Evolutionary conservation across 2,797 vertebrate species (phyloP), one percentile per base, ranked within the genome.

Genomic region (Scleropages formosus): DNA sequence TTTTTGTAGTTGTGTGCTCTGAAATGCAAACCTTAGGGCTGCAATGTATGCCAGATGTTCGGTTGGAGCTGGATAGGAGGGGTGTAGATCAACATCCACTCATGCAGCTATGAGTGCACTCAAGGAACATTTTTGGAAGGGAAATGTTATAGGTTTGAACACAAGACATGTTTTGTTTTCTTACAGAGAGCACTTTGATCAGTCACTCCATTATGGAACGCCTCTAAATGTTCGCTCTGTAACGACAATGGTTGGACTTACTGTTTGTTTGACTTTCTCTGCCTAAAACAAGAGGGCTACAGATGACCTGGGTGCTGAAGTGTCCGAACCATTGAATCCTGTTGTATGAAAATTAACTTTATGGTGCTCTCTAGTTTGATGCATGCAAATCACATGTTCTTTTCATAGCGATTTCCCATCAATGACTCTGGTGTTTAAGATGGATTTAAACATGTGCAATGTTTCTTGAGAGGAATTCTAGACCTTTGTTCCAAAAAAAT

Each of bases 91-190:
- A 16, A 9, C 51, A 31, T 8, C 8, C 22, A 7, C 49, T 1
- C 16, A 7, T 8, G 18, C 39, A 16, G 7, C 46, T 27, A 22
- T 4, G 26, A 56, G 62, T 49, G 26, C 26, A 46, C 74, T 39
- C 49, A 74, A 58, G 62, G 31, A 47, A 62, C 62, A 20, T 46
- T 69, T 47, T 44, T 49, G 66, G 66, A 69, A n/a, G n/a, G n/a
- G 16, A 1, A 66, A 31, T 66, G 27, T 58, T 4, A 31, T 16
- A 8, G 16, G 2, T 44, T 63, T 9, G 47, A 65, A 27, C 47
- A 74, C 62, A 74, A 26, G 56, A 31, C 1, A n/a, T 46, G 24
- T 62, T 64, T 39, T 64, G 62, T 64, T n/a, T 27, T 39, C 60
- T 7, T 15, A 26, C 9, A 27, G 72, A 46, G 63, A 73, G 62